Evolutionary conservation across 2,113 vertebrate genomes (phyloP).

Genomic region (Lota lota): DNA sequence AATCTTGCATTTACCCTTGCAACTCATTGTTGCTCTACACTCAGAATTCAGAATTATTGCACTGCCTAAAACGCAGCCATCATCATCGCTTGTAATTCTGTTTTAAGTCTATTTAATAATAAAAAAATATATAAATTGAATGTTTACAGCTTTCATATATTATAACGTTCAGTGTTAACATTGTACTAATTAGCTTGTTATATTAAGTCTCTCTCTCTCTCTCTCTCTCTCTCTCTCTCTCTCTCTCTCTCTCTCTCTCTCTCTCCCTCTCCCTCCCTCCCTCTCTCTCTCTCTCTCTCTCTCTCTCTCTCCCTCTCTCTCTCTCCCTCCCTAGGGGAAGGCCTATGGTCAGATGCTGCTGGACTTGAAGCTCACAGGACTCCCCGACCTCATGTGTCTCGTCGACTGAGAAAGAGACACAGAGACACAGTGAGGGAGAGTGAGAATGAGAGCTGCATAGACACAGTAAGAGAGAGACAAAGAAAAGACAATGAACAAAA

Average conservation of each 20-base stretch:
- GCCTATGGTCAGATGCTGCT: constrained; percentile 86
- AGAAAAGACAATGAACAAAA: too few species aligned
- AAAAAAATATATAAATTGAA: too few species aligned
- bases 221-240: background rate
- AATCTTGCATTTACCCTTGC: too few species aligned
- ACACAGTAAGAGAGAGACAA: background rate
- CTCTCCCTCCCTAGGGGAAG: constrained; percentile 75
- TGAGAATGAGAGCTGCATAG: background rate
- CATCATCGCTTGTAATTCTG: too few species aligned
- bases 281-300: background rate
- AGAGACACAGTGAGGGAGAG: background rate
- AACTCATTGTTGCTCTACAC: too few species aligned
- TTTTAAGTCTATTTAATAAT: too few species aligned
- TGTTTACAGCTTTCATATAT: too few species aligned
- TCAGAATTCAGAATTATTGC: too few species aligned
- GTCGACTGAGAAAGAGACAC: constrained; percentile 64
- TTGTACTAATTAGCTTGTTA: too few species aligned
- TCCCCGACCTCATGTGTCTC: constrained; percentile 84
- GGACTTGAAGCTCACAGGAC: constrained; percentile 79
- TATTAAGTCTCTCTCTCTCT: background rate
- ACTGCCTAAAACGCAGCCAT: too few species aligned
- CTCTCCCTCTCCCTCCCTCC: background rate
- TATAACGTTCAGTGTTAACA: too few species aligned
- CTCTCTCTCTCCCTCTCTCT: background rate
- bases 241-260: background rate